Conservation (phyloP, 2,113 vertebrate genomes). For the Seriola dumerili region DNA sequence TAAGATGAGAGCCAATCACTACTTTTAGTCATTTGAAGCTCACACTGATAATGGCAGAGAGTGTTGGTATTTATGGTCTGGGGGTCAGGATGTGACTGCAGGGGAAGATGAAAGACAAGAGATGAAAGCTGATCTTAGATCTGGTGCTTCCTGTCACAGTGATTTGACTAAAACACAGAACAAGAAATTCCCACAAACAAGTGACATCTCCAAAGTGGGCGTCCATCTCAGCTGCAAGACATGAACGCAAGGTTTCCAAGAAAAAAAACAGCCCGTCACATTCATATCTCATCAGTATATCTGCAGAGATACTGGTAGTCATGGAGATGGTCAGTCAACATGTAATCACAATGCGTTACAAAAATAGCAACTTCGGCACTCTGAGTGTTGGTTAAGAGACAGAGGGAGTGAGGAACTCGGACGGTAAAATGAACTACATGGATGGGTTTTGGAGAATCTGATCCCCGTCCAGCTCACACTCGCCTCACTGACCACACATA, state of each 20-base stretch:
- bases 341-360: conserved; percentile 61
- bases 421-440: conserved; percentile 49
- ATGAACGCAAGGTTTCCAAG: background rate
- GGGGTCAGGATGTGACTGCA: conserved; percentile 37
- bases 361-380: conserved; percentile 50
- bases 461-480: conserved; percentile 44
- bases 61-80: background rate
- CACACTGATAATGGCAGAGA: background rate
- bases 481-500: conserved; percentile 56
- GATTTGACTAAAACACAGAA: conserved; percentile 24
- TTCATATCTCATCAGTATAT: conserved; percentile 46
- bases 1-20: conserved; percentile 51
- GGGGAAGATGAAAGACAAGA: conserved; percentile 56
- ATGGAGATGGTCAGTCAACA: conserved; percentile 67
- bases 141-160: conserved; percentile 1
- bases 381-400: conserved; percentile 19
- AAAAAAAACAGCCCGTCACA: conserved; percentile 26
- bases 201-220: background rate
- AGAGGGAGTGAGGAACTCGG: conserved; percentile 1
- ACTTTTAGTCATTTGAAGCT: conserved; percentile 14
- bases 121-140: conserved; percentile 58
- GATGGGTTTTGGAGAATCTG: conserved; percentile 44
- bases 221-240: background rate
- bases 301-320: conserved; percentile 65
- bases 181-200: background rate